Evolutionary conservation across 2,113 vertebrate species (phyloP).

Genomic region (Embiotoca jacksoni): DNA sequence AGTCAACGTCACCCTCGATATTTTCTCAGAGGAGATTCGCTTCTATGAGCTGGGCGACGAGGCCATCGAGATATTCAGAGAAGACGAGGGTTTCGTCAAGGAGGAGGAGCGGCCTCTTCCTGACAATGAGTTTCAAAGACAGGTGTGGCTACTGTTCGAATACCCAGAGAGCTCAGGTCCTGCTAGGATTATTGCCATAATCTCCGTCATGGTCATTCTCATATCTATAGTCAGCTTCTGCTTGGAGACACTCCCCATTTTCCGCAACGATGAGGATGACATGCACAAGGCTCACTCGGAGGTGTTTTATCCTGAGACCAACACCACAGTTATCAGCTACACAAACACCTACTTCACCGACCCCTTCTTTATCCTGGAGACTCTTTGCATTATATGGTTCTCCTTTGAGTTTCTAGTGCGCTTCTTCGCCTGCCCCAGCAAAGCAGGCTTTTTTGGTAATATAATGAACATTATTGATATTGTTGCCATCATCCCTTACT

Average conservation of each 20-base stretch:
- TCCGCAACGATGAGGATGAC: slow-evolving; percentile 94
- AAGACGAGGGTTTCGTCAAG: slow-evolving; percentile 98
- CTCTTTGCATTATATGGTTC: slow-evolving; percentile 99
- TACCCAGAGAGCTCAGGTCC: slow-evolving; percentile 99
- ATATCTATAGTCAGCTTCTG: slow-evolving; percentile 99
- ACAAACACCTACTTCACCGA: slow-evolving; percentile 94
- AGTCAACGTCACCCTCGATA: slow-evolving; percentile 96
- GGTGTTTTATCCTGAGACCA: slow-evolving; percentile 86
- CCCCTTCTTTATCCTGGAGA: slow-evolving; percentile 98
- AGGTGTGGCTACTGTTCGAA: slow-evolving; percentile 98
- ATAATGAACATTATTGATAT: slow-evolving; percentile 99
- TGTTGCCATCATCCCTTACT: slow-evolving; percentile 98
- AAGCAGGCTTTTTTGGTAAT: slow-evolving; percentile 97
- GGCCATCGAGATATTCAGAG: slow-evolving; percentile 97
- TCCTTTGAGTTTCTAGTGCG: slow-evolving; percentile 98
- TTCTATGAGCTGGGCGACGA: slow-evolving; percentile 99
- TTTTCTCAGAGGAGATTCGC: slow-evolving; percentile 98
- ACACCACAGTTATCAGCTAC: slow-evolving; percentile 90
- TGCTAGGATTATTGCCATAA: slow-evolving; percentile 98
- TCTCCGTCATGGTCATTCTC: slow-evolving; percentile 98
- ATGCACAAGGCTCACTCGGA: slow-evolving; percentile 83
- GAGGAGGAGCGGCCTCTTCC: slow-evolving; percentile 97
- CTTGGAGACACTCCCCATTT: slow-evolving; percentile 95
- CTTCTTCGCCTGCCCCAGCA: slow-evolving; percentile 98
- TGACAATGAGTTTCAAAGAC: slow-evolving; percentile 98